phyloP scores from a whole-genome alignment of 2,797 vertebrate species.

The Hemibagrus guttatus region DNA sequence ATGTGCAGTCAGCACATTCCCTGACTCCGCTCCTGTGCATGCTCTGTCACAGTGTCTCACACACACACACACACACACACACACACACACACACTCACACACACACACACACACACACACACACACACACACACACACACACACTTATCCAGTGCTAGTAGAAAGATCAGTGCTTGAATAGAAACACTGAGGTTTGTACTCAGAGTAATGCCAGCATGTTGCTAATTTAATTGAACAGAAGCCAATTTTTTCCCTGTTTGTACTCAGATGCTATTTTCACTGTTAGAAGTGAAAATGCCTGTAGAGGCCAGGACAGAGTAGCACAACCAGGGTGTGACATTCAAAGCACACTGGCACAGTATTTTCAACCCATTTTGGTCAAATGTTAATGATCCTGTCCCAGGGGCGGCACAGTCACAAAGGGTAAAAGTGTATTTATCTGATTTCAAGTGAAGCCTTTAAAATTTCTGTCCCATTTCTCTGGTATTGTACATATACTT shows the following conservation, averaged over 20 bases:
- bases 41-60: not conserved
- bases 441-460: not conserved
- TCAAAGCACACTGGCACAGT: constrained; percentile 23
- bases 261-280: not conserved
- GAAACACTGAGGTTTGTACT: constrained; percentile 16
- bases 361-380: constrained; percentile 32
- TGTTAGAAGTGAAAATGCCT: constrained; percentile 1
- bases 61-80: constrained; percentile 12
- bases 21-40: constrained; percentile 17
- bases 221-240: not conserved
- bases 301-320: not conserved
- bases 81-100: constrained; percentile 11
- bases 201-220: not conserved
- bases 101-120: constrained; percentile 5
- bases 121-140: not conserved
- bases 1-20: constrained; percentile 56
- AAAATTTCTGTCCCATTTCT: not conserved
- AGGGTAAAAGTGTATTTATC: constrained; percentile 18
- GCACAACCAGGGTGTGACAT: constrained; percentile 16
- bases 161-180: constrained; percentile 21
- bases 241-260: not conserved
- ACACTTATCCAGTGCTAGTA: constrained; percentile 27
- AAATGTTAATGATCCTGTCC: constrained; percentile 28
- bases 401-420: not conserved
- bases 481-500: not conserved